A percentile compares a stretch with the other conserved stretches of the same genome.
Conservation (phyloP, 2,888 invertebrate species). For the Quadroppia sp. region DNA sequence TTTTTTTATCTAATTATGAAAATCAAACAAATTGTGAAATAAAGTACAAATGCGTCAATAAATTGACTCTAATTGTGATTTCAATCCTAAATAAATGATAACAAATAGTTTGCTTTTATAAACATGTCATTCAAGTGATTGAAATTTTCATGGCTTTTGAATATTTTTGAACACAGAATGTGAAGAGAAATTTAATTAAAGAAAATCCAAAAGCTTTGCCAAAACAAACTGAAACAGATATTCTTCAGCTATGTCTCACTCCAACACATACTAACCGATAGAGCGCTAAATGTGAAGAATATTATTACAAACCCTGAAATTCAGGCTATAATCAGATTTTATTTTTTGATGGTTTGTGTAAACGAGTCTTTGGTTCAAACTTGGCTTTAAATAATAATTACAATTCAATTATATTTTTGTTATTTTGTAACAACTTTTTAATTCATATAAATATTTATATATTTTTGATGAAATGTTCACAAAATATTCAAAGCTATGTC, state of each 20-base stretch:
- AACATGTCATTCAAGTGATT: slow-evolving; percentile 33
- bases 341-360: no score
- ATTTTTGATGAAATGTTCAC: no score
- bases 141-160: background rate
- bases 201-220: slow-evolving; percentile 10
- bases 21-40: no score
- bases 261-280: slow-evolving; percentile 19
- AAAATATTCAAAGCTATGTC: background rate
- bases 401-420: no score
- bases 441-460: no score
- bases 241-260: slow-evolving; percentile 7
- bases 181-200: slow-evolving; percentile 30
- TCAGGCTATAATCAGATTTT: slow-evolving; percentile 18
- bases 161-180: slow-evolving; percentile 13
- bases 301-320: slow-evolving; percentile 6
- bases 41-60: background rate
- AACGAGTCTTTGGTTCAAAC: no score
- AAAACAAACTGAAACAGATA: slow-evolving; percentile 37
- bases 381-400: no score
- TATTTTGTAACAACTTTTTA: no score
- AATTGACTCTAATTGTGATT: slow-evolving; percentile 24
- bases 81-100: slow-evolving; percentile 14
- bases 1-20: slow-evolving; percentile 11
- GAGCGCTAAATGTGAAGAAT: background rate
- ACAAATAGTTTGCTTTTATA: slow-evolving; percentile 30